These are phyloP conservation scores for Drosophila subpulchrella DNA, from an alignment of 1,140 invertebrate species.

Conservation along the genomic window DNA sequence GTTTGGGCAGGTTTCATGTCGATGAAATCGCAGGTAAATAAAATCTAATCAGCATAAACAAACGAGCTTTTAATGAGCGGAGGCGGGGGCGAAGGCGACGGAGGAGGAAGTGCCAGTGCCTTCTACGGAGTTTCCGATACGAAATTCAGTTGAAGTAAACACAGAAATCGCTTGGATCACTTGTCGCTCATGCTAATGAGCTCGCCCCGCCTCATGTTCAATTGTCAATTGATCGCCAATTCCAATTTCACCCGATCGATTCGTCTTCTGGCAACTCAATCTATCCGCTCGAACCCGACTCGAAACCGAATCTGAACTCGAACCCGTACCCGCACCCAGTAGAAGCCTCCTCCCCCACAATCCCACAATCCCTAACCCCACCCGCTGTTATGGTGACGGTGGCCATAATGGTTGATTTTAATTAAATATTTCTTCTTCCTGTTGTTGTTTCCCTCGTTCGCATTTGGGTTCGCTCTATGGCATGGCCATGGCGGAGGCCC, in stretches of 20 bases:
- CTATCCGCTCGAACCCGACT: neutral
- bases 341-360: neutral
- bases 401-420: conserved; percentile 80
- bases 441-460: conserved; percentile 72
- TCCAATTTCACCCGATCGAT: conserved; percentile 33
- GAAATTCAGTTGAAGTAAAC: conserved; percentile 18
- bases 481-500: conserved; percentile 11
- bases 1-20: neutral
- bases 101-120: conserved; percentile 27
- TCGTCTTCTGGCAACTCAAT: conserved; percentile 3
- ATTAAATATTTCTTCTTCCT: conserved; percentile 83
- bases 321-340: neutral
- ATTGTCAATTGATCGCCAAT: conserved; percentile 53
- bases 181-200: conserved; percentile 46
- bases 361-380: conserved; percentile 20
- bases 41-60: conserved; percentile 50
- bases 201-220: neutral
- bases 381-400: conserved; percentile 66
- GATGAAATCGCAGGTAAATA: conserved; percentile 26
- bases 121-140: conserved; percentile 41
- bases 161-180: conserved; percentile 3
- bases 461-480: conserved; percentile 36
- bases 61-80: conserved; percentile 66
- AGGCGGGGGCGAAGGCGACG: neutral
- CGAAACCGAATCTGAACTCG: neutral